These are phyloP conservation scores for Stomatorhinus walkeri DNA, from an alignment of 2,797 vertebrate species.

Conservation along the genomic window DNA sequence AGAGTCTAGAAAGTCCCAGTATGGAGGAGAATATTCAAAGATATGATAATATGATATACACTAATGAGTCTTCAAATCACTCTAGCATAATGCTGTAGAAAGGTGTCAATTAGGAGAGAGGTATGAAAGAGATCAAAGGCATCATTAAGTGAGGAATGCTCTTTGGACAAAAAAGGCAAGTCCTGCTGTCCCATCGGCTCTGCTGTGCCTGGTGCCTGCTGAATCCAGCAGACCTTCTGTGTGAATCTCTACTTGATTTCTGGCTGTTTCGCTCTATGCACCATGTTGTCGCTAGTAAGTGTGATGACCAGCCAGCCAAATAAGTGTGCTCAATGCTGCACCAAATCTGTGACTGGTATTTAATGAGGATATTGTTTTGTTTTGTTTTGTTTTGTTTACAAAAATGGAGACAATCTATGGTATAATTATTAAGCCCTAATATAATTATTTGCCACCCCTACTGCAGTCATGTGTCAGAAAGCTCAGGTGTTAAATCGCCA, in stretches of 20 bases:
- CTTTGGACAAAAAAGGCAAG: background rate
- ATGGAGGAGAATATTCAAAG: background rate
- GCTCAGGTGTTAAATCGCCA: constrained; percentile 15
- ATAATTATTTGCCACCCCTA: background rate
- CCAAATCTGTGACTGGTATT: background rate
- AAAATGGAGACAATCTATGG: background rate
- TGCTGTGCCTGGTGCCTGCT: background rate
- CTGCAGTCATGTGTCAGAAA: background rate
- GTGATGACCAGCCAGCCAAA: no score
- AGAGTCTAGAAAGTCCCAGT: background rate
- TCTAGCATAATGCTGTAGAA: background rate
- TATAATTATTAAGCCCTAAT: background rate
- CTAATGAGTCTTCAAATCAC: background rate
- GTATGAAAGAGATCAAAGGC: background rate
- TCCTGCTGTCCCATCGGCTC: background rate
- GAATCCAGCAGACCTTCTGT: background rate
- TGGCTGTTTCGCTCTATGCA: background rate
- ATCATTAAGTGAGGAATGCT: background rate
- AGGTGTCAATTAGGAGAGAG: background rate
- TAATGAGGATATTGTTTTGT: background rate
- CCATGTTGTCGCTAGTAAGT: background rate
- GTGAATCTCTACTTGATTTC: background rate
- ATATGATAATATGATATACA: background rate
- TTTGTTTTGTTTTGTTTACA: background rate
- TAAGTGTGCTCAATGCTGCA: background rate